Base-by-base conservation (phyloP, 1,140 invertebrate species). In the Pseudoatta argentina region DNA sequence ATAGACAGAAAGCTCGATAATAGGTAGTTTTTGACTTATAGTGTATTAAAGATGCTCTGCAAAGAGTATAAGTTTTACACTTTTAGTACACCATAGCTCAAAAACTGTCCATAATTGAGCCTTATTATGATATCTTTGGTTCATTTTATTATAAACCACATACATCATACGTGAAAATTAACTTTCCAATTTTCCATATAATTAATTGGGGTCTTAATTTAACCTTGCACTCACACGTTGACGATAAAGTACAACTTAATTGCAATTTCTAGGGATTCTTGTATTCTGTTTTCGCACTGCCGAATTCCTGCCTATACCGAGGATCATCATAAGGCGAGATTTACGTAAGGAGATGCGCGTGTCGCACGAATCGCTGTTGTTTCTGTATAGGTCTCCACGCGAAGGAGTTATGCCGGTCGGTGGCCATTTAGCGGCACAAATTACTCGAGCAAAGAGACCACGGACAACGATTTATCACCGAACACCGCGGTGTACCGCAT, bases 401-500 rank as follows among this genome's bases (percentile, higher is more conserved):
- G 64, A 67, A 78, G 75, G 77, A 91, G 81, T 91, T 91, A 91
- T 91, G 89, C 77, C 57, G 21, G 81, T 73, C 66, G 61, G 89
- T 85, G 87, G 83, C 77, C 89, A 82, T 81, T 91, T 91, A 91
- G 82, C 83, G 89, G 89, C 89, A 88, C 89, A 91, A 91, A 91
- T 91, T 91, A 91, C 86, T 78, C 87, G 78, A 76, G 66, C 87
- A 88, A 91, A 90, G 87, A 88, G 89, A 91, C 64, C 61, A 78
- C 30, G 72, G 86, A 90, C 69, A 48, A 73, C 86, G 83, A 91
- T 91, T 91, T 91, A 91, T 91, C 87, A 72, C 77, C 72, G 34
- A 21, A 24, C 57, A 69, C 44, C 69, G 78, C 66, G 48, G 66
- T 63, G 24, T 55, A 86, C 53, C 82, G 72, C 71, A 75, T 66